Evolutionary conservation across 2,797 vertebrate species (phyloP), one percentile per base, ranked within the genome.

Genomic region (Mastacembelus armatus): DNA sequence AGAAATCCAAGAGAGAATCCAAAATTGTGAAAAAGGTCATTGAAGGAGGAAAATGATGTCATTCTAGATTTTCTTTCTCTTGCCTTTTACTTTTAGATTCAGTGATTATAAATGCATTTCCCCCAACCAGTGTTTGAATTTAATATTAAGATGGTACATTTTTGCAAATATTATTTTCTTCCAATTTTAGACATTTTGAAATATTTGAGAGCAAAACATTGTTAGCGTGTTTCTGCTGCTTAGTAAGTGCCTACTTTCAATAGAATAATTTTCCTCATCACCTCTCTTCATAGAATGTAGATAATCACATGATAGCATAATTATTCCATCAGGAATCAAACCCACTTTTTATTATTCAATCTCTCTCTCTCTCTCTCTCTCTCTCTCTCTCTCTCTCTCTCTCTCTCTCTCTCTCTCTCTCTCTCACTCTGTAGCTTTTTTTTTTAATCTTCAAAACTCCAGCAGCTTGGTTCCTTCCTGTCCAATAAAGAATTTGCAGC

Each of bases 261-360:
- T 89, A 89, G 91, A 92, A 93, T 92, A 90, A 92, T 94, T 93
- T 91, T 85, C 88, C 84, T 92, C 91, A 88, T 95, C 92, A 91
- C 94, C 94, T 95, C 92, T 94, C 94, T 95, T 96, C 95, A 92
- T 91, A 94, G 95, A 95, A 96, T 94, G 93, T 93, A 96, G 95
- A 96, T 97, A 96, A 96, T 97, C 95, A 96, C 90, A 92, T 95
- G 94, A 97, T 95, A 94, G 95, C 96, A 95, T 96, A 97, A 98
- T 98, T 98, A 97, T 96, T 97, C 95, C 95, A 95, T 96, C 95
- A 97, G 96, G 95, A 98, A 97, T 97, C 94, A 95, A 92, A 95
- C 93, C 96, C 95, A 94, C 62, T 73, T 84, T 86, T 83, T 96
- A 96, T 97, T 96, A 97, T 96, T 96, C 95, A 95, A 94, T 96